Conservation (phyloP, 1,140 invertebrate species). For the Stegodyphus mimosarum region DNA sequence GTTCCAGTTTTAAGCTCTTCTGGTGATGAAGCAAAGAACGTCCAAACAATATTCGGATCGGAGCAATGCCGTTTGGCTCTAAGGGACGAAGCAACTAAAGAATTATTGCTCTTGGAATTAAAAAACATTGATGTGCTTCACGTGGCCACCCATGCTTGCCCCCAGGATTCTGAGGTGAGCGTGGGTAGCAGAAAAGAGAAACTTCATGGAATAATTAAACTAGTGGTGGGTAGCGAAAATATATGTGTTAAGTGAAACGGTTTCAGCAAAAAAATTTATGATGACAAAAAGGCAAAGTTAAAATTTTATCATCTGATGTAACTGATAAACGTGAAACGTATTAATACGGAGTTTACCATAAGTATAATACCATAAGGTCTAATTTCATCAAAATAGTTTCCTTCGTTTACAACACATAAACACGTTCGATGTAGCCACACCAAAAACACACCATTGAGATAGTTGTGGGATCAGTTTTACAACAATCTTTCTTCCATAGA, state of each 20-base stretch:
- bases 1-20: neutral
- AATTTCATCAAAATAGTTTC: no score
- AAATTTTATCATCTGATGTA: no score
- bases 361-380: no score
- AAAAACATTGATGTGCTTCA: slow-evolving; percentile 2
- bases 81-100: neutral
- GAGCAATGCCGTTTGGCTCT: neutral
- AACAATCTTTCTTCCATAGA: no score
- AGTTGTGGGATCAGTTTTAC: no score
- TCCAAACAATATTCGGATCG: slow-evolving; percentile 2
- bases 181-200: neutral
- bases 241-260: neutral
- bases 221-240: neutral
- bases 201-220: neutral
- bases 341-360: no score
- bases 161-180: neutral
- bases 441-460: no score
- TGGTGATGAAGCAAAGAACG: neutral
- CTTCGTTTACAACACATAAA: no score
- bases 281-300: no score
- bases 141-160: slow-evolving; percentile 12
- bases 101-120: neutral
- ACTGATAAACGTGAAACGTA: no score
- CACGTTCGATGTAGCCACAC: no score
- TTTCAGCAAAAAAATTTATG: neutral